phyloP scores from a whole-genome alignment of 37 sponge, comb jelly and placozoan genomes.

The Hormiphora californensis region DNA sequence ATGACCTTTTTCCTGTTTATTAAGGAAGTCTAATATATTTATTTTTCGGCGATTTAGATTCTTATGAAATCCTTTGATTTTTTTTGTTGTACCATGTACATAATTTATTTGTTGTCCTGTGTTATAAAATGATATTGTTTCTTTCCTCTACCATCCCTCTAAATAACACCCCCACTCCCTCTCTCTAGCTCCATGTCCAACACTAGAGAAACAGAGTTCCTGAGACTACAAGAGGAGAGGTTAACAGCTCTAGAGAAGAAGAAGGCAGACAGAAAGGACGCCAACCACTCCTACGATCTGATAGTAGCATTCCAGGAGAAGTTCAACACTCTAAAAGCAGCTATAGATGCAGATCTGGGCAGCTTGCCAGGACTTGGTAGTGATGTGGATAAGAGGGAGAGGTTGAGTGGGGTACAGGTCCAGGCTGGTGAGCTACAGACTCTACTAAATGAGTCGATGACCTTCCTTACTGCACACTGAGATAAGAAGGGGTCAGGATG shows the following conservation, averaged over 20 bases:
- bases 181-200: neutral
- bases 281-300: neutral
- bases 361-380: neutral
- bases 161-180: no score
- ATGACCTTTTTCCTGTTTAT: no score
- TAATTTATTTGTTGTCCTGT: no score
- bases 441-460: constrained; percentile 3
- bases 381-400: neutral
- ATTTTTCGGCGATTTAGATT: no score
- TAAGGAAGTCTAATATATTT: no score
- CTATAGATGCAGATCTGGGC: neutral
- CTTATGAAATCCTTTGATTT: no score
- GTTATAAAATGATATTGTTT: no score
- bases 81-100: no score
- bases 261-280: constrained; percentile 25
- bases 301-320: neutral
- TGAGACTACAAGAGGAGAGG: constrained; percentile 12
- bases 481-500: constrained; percentile 6
- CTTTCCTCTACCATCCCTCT: no score
- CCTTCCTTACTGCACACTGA: constrained; percentile 24
- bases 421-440: neutral
- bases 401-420: neutral
- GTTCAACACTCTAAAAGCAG: neutral
- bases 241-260: constrained; percentile 25
- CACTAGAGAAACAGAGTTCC: neutral